phyloP scores from a whole-genome alignment of 53 echinoderm and acorn worm genomes.

The Antedon mediterranea region DNA sequence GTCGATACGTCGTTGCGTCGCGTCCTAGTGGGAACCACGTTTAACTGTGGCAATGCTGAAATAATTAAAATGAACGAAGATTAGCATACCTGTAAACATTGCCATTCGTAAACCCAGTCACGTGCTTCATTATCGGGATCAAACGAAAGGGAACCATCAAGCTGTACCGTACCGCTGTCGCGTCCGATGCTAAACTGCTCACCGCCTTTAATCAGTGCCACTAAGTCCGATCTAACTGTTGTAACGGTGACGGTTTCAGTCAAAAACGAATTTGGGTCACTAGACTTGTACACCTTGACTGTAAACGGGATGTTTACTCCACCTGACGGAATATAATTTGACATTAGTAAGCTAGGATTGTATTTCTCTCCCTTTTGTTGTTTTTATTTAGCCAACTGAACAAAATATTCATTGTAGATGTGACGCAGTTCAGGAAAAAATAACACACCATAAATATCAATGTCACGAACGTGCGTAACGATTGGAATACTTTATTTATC shows the following conservation, averaged over 20 bases:
- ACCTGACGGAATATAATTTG: no score
- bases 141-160: slow-evolving; percentile 38
- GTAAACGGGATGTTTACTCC: slow-evolving; percentile 56
- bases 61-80: background rate
- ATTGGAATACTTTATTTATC: no score
- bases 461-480: no score
- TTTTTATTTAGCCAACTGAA: no score
- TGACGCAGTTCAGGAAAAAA: no score
- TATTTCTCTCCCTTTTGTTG: no score
- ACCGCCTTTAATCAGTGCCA: slow-evolving; percentile 57
- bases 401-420: no score
- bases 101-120: slow-evolving; percentile 58
- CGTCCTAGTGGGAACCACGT: no score
- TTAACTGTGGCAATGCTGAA: background rate
- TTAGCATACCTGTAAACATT: slow-evolving; percentile 52
- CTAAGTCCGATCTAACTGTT: slow-evolving; percentile 44
- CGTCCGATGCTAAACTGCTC: slow-evolving; percentile 63
- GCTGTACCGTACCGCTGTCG: slow-evolving; percentile 37
- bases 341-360: no score
- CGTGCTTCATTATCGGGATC: slow-evolving; percentile 66
- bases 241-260: slow-evolving; percentile 39
- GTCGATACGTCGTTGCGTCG: no score
- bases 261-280: slow-evolving; percentile 26
- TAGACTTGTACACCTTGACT: slow-evolving; percentile 64
- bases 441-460: no score